phyloP scores from a whole-genome alignment of 2,113 vertebrate species.

The Hippolais icterina region DNA sequence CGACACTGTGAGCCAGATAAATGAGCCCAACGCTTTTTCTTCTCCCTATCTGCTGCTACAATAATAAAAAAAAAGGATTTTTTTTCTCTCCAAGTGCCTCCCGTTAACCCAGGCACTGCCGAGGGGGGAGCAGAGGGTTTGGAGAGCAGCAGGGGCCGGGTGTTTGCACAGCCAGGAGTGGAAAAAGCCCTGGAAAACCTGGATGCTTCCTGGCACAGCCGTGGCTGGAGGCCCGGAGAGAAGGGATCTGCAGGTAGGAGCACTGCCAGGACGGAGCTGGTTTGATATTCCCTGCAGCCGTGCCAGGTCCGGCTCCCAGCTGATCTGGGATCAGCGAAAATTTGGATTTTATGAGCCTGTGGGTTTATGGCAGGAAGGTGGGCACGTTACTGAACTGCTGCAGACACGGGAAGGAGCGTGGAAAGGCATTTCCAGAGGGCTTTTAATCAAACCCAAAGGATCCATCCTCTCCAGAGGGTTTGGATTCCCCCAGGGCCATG shows the following conservation, averaged over 20 bases:
- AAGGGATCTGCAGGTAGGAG: not conserved
- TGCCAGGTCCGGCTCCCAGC: not conserved
- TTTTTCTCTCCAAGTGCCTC: slow-evolving; percentile 4
- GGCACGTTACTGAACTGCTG: not conserved
- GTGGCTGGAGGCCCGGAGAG: not conserved
- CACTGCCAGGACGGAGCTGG: not conserved
- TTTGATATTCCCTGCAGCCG: not conserved
- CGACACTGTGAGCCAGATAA: slow-evolving; percentile 47
- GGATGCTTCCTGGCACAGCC: not conserved
- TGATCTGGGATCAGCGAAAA: not conserved
- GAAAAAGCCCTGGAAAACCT: not conserved
- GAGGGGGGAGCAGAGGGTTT: not conserved
- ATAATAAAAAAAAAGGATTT: not conserved
- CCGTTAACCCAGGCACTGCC: not conserved
- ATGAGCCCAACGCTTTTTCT: slow-evolving; percentile 37
- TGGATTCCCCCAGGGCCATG: not conserved
- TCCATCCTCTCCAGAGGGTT: not conserved
- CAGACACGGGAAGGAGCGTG: not conserved
- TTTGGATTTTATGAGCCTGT: not conserved
- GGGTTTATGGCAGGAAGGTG: not conserved
- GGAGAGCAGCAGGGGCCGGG: not conserved
- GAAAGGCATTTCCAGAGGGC: not conserved
- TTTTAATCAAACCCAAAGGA: not conserved
- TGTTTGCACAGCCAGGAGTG: not conserved
- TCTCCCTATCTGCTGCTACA: slow-evolving; percentile 34